phyloP scores from a whole-genome alignment of 2,888 invertebrate species.

The Parthenolecanium corni region DNA sequence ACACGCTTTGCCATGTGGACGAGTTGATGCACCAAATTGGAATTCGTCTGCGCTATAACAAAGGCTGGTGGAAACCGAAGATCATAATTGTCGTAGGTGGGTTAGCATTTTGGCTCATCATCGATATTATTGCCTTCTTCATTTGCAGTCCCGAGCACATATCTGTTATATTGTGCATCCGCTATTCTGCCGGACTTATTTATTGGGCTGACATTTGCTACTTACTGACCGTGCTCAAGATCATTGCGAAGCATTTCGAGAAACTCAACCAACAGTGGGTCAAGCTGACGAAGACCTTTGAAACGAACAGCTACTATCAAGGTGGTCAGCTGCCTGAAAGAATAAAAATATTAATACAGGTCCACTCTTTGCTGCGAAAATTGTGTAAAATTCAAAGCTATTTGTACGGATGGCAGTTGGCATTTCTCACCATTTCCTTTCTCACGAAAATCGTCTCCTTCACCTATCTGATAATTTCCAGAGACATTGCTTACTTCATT shows the following conservation, averaged over 20 bases:
- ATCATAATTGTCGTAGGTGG: background rate
- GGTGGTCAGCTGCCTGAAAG: background rate
- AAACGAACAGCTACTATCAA: too few species aligned
- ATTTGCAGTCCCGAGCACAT: background rate
- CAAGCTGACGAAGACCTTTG: background rate
- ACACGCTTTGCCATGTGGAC: background rate
- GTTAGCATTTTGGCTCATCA: background rate
- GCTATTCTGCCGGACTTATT: constrained; percentile 4
- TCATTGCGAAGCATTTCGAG: background rate
- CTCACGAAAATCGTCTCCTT: background rate
- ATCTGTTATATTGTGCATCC: background rate
- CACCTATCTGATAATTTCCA: background rate
- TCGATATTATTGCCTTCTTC: background rate
- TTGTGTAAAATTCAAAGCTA: background rate
- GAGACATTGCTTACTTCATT: background rate
- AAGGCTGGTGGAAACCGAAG: background rate
- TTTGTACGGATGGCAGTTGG: background rate
- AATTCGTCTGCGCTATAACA: background rate
- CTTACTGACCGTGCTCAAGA: background rate
- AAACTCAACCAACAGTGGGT: background rate
- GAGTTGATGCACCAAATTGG: background rate
- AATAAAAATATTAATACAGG: background rate
- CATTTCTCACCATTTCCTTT: background rate
- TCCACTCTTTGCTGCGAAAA: background rate
- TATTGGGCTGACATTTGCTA: constrained; percentile 6